Base-by-base conservation (phyloP, 2,113 vertebrate species). In the Oncorhynchus nerka region DNA sequence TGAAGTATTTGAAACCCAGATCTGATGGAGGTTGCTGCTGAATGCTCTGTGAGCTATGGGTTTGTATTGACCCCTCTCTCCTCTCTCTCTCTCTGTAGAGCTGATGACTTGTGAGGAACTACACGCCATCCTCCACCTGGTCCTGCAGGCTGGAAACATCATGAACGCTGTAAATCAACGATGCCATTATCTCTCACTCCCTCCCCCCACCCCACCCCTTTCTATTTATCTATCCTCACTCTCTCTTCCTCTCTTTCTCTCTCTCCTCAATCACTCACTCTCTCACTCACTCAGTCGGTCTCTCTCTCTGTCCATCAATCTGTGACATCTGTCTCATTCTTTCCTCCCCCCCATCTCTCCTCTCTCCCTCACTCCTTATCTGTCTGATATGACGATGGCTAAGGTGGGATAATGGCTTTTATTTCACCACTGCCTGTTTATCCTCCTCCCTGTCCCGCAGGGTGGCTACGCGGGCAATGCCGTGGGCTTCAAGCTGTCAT, bases 91-190 rank as follows among this genome's bases (percentile, higher is more conserved):
- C 74, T 65, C 85, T 84, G 22, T 86, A 99, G 98, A 97, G 86
- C 82, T 99, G 83, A 96, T 98, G 95, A 92, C 88, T 3, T 99
- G 98, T 83, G 96, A 96, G 81, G 97, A 98, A 71, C 93, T 99
- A 20, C 97, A 99, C 83, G 95, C 96, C 51, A 95, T 99, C 85
- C 84, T 99, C 74, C 97, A 97, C 88, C 92, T 99, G 93, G 98
- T 99, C 86, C 95, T 99, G 67, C 98, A 99, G 86, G 97, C 98
- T 12, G 98, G 98, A 74, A 99, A 99, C 88, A 97, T 99, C 90
- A 98, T 99, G 97, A 99, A 99, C 66, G 96, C 96, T 12, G 98
- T 99, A 91, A 95, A 96, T 93, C 4, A 55, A 73, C 12, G 7
- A 24, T 2, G 32, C 4, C n/a, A 61, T 12, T 48, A 1, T 15